Conservation (phyloP, 2,888 invertebrate genomes). For the Melanophora roralis region DNA sequence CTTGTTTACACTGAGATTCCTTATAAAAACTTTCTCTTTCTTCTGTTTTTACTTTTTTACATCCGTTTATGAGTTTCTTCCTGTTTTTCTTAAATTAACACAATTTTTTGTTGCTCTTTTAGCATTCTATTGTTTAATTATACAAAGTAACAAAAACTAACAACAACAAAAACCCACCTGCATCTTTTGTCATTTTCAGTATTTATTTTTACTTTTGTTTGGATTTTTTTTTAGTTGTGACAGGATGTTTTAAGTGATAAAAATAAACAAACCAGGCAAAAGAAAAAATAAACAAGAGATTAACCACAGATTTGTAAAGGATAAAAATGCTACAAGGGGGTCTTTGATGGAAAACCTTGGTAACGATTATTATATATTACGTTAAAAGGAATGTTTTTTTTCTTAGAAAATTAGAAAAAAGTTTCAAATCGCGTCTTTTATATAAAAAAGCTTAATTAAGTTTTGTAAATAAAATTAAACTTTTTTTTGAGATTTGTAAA, state of each 20-base stretch:
- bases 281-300: not conserved
- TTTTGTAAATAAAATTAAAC: too few species aligned
- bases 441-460: too few species aligned
- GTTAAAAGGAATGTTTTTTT: too few species aligned
- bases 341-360: too few species aligned
- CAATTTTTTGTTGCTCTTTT: not conserved
- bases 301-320: not conserved
- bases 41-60: not conserved
- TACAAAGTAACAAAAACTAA: conserved; percentile 2
- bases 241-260: not conserved
- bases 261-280: not conserved
- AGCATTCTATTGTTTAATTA: conserved; percentile 1
- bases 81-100: not conserved
- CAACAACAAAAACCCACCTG: conserved; percentile 19
- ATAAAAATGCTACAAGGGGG: not conserved
- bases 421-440: too few species aligned
- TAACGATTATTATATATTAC: too few species aligned
- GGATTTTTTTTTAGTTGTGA: not conserved
- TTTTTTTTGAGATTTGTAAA: too few species aligned
- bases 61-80: conserved; percentile 5
- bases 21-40: too few species aligned
- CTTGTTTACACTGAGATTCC: too few species aligned
- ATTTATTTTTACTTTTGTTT: not conserved
- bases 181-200: not conserved
- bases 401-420: too few species aligned